phyloP scores from a whole-genome alignment of 2,888 invertebrate species.

The Pollenia griseotomentosa region DNA sequence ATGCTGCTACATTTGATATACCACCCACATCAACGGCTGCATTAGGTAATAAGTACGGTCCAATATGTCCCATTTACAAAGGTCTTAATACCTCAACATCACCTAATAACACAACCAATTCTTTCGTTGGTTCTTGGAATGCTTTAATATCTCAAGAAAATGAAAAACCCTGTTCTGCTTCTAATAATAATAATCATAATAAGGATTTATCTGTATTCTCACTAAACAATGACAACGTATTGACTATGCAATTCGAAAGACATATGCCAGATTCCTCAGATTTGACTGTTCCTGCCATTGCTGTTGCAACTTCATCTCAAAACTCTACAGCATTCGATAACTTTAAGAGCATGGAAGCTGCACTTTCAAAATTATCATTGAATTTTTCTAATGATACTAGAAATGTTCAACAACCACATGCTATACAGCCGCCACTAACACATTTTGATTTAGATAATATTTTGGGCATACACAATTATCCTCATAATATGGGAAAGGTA shows the following conservation, averaged over 20 bases:
- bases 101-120: slow-evolving; percentile 71
- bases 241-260: slow-evolving; percentile 61
- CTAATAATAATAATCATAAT: slow-evolving; percentile 60
- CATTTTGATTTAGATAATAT: slow-evolving; percentile 75
- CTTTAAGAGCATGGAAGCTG: slow-evolving; percentile 75
- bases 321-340: slow-evolving; percentile 71
- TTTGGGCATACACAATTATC: slow-evolving; percentile 67
- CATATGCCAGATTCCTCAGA: slow-evolving; percentile 60
- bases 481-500: slow-evolving; percentile 74
- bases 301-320: slow-evolving; percentile 55
- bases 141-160: slow-evolving; percentile 73
- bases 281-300: slow-evolving; percentile 52
- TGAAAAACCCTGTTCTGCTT: slow-evolving; percentile 52
- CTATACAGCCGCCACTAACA: slow-evolving; percentile 59
- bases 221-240: slow-evolving; percentile 61
- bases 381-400: slow-evolving; percentile 70
- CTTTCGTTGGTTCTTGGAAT: slow-evolving; percentile 76
- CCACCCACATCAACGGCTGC: slow-evolving; percentile 84
- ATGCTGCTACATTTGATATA: slow-evolving; percentile 87
- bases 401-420: slow-evolving; percentile 62
- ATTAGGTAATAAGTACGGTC: slow-evolving; percentile 87
- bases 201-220: slow-evolving; percentile 74
- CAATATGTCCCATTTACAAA: slow-evolving; percentile 86
- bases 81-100: slow-evolving; percentile 69
- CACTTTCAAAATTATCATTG: slow-evolving; percentile 74